These are phyloP conservation scores for Dolichoris vasculosae DNA, from an alignment of 1,140 invertebrate genomes.

Conservation along the genomic window DNA sequence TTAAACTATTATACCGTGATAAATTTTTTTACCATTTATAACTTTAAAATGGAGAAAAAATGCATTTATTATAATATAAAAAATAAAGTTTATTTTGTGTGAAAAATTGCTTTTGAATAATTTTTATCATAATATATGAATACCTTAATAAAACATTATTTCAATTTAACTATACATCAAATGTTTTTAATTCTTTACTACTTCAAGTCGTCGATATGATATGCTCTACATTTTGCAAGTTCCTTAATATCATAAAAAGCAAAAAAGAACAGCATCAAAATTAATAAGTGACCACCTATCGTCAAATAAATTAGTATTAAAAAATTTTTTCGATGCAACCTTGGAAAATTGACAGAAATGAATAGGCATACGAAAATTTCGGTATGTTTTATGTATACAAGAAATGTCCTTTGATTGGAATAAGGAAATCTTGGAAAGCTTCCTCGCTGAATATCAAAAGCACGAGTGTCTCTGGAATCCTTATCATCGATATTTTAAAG, in stretches of 20 bases:
- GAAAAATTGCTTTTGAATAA: background rate
- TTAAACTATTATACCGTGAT: background rate
- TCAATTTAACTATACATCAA: conserved; percentile 3
- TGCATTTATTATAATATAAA: conserved; percentile 16
- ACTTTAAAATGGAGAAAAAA: conserved; percentile 5
- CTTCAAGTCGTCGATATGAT: background rate
- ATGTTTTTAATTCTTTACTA: conserved; percentile 23
- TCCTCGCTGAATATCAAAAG: conserved; percentile 61
- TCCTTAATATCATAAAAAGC: background rate
- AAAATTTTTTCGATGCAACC: background rate
- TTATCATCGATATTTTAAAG: conserved; percentile 56
- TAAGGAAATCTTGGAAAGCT: conserved; percentile 56
- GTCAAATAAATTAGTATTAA: background rate
- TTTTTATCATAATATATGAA: background rate
- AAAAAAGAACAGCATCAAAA: background rate
- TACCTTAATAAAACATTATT: background rate
- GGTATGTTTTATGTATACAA: background rate
- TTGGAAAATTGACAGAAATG: background rate
- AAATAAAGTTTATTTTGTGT: conserved; percentile 46
- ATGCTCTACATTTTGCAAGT: background rate
- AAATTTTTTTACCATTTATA: conserved; percentile 27
- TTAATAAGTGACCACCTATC: conserved; percentile 26
- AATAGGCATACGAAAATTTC: background rate
- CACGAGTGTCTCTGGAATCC: conserved; percentile 66
- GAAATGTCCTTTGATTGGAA: conserved; percentile 60